phyloP scores from a whole-genome alignment of 2,113 vertebrate genomes.

The Chamaea fasciata region DNA sequence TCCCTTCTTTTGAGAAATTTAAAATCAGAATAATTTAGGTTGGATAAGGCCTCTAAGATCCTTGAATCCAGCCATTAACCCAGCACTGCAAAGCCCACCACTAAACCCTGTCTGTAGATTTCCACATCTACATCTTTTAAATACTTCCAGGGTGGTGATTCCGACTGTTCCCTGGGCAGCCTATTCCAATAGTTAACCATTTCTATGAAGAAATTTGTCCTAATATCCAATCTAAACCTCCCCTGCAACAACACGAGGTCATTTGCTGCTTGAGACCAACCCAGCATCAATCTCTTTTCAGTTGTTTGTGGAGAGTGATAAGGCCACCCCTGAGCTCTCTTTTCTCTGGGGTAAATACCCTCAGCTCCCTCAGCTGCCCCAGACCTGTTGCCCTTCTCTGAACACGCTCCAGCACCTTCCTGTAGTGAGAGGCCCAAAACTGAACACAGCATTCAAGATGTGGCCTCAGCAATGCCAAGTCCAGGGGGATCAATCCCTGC shows the following conservation, averaged over 20 bases:
- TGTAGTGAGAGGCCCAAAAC: background rate
- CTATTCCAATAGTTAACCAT: background rate
- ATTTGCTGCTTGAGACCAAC: background rate
- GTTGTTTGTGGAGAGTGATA: background rate
- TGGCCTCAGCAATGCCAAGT: background rate
- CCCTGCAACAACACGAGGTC: background rate
- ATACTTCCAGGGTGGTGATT: background rate
- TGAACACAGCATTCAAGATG: background rate
- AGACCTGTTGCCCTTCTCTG: background rate
- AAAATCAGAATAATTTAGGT: background rate
- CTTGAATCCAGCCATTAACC: background rate
- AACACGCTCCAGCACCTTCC: accelerated
- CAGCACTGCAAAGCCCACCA: background rate
- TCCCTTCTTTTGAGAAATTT: background rate
- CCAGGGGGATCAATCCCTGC: background rate
- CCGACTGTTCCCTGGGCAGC: background rate
- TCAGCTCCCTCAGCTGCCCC: background rate
- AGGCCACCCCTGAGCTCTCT: background rate
- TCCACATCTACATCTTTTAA: background rate
- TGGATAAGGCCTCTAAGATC: background rate
- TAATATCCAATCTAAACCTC: background rate
- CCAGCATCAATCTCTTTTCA: accelerated
- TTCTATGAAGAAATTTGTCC: background rate
- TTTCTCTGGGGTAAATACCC: background rate
- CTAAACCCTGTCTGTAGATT: background rate